Evolutionary conservation across 1,140 invertebrate genomes (phyloP), one percentile per base, ranked within the genome.

Genomic region (Zaprionus taronus): DNA sequence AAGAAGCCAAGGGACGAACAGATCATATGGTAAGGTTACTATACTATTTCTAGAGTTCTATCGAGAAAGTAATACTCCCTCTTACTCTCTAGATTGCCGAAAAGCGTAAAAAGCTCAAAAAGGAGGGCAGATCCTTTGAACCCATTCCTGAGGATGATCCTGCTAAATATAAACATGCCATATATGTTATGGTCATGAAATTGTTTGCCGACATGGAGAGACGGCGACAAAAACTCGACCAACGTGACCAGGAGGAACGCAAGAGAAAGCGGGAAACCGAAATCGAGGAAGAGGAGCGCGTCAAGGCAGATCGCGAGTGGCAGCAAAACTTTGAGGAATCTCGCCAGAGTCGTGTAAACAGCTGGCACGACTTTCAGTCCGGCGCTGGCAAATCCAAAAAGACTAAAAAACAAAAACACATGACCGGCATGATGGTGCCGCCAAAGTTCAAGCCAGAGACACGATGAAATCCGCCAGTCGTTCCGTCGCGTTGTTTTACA

Each of bases 321-420:
- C 96, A 98, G 73, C 98, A 98, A 91, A 99, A 99, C 94, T 99
- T 98, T 95, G 98, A 99, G 96, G 98, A 98, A 94, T 98, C 97
- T 56, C 94, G 98, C 79, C 97, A 99, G 94, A 98, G 96, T 63
- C 94, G 98, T 79, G 98, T 99, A 0, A 97, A 98, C 66, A 99
- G 98, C 93, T 99, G 98, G 98, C 97, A 99, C 92, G 96, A 95
- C 49, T 99, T 99, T 93, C 97, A 98, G 92, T 96, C 96, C 34
- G 96, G 95, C 55, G 95, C 94, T 81, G 94, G 94, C 65, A 95
- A 94, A 72, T 94, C 95, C 69, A 95, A 95, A 74, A 96, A 96
- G 89, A 95, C 95, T 78, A 97, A 97, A 87, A 96, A 96, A 80
- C 94, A 94, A 41, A 96, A 96, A 92, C 97, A 96, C 91, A 91